Percentiles rank a stretch among this genome's conserved stretches.
These are phyloP conservation scores for Mungos mungo DNA, from an alignment of 2,113 vertebrate species.

Conservation along the genomic window DNA sequence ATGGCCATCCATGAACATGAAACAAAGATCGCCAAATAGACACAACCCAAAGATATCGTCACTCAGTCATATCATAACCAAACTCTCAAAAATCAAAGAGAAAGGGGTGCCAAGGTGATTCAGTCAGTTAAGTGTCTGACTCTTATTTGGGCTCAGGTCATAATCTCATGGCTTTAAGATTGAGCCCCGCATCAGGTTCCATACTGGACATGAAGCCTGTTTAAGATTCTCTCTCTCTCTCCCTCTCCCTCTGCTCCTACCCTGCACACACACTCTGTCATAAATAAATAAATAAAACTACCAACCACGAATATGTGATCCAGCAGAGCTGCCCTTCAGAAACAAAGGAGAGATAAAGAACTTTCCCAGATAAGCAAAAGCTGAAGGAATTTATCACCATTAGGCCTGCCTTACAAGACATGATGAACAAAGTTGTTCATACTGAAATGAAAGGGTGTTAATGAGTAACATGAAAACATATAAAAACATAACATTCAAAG, in stretches of 20 bases:
- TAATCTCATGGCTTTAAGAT: too few species aligned
- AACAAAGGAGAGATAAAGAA: neutral
- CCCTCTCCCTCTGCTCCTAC: too few species aligned
- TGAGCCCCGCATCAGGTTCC: too few species aligned
- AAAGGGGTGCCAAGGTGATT: neutral
- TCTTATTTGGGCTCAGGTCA: too few species aligned
- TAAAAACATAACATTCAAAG: neutral
- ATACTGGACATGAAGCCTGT: too few species aligned
- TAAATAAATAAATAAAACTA: neutral
- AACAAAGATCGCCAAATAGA: neutral
- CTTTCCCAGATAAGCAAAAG: neutral
- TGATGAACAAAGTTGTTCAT: neutral
- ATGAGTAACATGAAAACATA: neutral
- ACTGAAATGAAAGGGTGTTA: neutral
- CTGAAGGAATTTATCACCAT: neutral
- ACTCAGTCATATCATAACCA: neutral
- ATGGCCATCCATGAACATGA: neutral
- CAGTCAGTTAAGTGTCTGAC: too few species aligned
- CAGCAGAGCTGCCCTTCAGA: neutral
- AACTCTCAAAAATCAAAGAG: neutral
- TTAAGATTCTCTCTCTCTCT: too few species aligned
- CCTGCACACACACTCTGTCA: too few species aligned
- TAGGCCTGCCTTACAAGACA: neutral
- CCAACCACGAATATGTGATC: neutral
- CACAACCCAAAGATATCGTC: neutral